These are phyloP conservation scores for Dugesia japonica DNA, from an alignment of 2,888 invertebrate species.

Conservation along the genomic window DNA sequence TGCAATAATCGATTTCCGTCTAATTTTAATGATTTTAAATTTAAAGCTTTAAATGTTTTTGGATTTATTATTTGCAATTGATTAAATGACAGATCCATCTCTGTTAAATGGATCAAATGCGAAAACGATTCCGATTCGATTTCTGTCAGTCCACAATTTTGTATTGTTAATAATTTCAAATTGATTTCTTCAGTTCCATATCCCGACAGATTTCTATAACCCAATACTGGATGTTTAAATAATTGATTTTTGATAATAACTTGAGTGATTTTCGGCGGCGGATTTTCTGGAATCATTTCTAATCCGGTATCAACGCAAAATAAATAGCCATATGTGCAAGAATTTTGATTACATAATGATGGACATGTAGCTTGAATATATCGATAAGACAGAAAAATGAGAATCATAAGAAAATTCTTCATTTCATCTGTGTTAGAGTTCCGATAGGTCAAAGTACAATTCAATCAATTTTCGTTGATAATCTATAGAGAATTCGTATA, in stretches of 20 bases:
- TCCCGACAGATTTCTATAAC: not conserved
- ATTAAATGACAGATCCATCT: not conserved
- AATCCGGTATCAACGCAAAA: not conserved
- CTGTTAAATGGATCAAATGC: not conserved
- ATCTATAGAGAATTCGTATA: no score
- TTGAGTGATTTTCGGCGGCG: slow-evolving; percentile 2
- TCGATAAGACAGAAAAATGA: not conserved
- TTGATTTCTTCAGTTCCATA: not conserved
- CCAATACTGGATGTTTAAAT: not conserved
- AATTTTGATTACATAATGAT: not conserved
- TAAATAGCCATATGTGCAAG: not conserved
- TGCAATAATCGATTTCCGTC: not conserved
- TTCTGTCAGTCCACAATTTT: not conserved
- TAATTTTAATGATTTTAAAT: not conserved
- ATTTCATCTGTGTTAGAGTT: no score
- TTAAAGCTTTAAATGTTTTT: not conserved
- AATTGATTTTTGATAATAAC: not conserved
- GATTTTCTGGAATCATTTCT: not conserved
- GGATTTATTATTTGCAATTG: not conserved
- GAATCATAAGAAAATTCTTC: not conserved
- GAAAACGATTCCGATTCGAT: slow-evolving; percentile 20
- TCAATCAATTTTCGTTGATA: no score
- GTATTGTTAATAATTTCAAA: not conserved
- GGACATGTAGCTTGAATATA: not conserved
- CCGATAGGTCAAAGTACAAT: no score